A percentile compares a stretch with the other conserved stretches of the same genome.
phyloP scores from a whole-genome alignment of 2,888 invertebrate genomes.

The Ennomos quercinarius region DNA sequence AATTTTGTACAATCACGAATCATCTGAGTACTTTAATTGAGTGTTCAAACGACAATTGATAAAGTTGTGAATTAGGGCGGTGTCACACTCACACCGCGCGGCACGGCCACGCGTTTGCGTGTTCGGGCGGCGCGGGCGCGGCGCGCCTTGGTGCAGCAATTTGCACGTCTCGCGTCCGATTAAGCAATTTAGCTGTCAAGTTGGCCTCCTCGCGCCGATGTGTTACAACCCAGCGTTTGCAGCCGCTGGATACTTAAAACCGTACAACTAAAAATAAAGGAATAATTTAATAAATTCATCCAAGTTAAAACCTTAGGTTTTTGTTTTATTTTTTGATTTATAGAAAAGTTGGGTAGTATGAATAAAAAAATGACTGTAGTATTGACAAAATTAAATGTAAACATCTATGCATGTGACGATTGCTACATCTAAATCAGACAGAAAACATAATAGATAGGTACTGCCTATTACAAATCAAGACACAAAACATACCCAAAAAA shows the following conservation, averaged over 20 bases:
- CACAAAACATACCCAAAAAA: too few species aligned
- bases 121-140: conserved; percentile 54
- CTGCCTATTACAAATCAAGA: too few species aligned
- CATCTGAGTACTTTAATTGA: conserved; percentile 21
- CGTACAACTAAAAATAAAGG: background rate
- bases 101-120: conserved; percentile 36
- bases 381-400: too few species aligned
- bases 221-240: conserved; percentile 38
- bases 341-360: conserved; percentile 23
- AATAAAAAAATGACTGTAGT: too few species aligned
- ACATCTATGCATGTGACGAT: too few species aligned
- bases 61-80: conserved; percentile 28
- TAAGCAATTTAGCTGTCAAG: conserved; percentile 78
- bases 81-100: conserved; percentile 37
- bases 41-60: conserved; percentile 25
- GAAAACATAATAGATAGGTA: too few species aligned
- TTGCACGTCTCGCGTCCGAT: conserved; percentile 74
- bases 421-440: too few species aligned
- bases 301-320: too few species aligned
- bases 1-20: too few species aligned
- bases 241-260: conserved; percentile 40
- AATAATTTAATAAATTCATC: too few species aligned
- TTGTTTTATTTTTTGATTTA: conserved; percentile 1
- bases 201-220: conserved; percentile 54
- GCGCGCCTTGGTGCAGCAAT: conserved; percentile 64